These are phyloP conservation scores for Hoplodrina ambigua DNA, from an alignment of 2,888 invertebrate species.

Conservation along the genomic window DNA sequence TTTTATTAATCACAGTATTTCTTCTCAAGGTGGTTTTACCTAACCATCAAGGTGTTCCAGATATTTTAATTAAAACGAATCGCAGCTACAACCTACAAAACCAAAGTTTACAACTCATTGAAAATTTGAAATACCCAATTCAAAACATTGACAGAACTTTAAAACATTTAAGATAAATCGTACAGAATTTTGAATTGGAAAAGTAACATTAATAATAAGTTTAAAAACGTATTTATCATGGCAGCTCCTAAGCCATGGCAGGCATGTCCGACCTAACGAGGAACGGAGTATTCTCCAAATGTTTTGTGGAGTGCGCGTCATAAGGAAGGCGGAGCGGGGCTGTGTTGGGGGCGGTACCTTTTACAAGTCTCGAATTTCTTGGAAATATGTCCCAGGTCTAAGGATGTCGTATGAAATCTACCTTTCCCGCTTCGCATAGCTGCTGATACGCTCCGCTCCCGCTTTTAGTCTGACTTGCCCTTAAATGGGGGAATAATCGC, in stretches of 20 bases:
- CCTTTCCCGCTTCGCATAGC: neutral
- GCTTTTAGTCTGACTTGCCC: constrained; percentile 21
- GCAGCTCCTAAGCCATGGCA: constrained; percentile 62
- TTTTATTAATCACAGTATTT: neutral
- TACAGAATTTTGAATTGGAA: constrained; percentile 56
- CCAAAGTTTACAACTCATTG: constrained; percentile 52
- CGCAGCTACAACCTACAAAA: neutral
- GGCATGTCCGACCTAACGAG: constrained; percentile 82
- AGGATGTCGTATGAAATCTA: neutral
- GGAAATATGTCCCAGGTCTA: neutral
- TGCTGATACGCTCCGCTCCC: neutral
- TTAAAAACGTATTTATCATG: constrained; percentile 72
- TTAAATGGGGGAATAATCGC: constrained; percentile 84
- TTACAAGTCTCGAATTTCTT: constrained; percentile 2
- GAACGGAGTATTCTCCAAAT: constrained; percentile 72
- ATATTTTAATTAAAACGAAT: constrained; percentile 32
- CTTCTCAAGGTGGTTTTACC: neutral
- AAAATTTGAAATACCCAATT: constrained; percentile 40
- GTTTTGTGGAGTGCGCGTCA: constrained; percentile 67
- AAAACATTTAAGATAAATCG: constrained; percentile 60
- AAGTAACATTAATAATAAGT: constrained; percentile 71
- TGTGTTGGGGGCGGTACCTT: constrained; percentile 16
- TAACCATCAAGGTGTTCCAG: neutral
- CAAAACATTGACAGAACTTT: constrained; percentile 58
- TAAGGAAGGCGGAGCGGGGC: constrained; percentile 52